phyloP scores from a whole-genome alignment of 2,113 vertebrate genomes.

The Oenanthe oenanthe region DNA sequence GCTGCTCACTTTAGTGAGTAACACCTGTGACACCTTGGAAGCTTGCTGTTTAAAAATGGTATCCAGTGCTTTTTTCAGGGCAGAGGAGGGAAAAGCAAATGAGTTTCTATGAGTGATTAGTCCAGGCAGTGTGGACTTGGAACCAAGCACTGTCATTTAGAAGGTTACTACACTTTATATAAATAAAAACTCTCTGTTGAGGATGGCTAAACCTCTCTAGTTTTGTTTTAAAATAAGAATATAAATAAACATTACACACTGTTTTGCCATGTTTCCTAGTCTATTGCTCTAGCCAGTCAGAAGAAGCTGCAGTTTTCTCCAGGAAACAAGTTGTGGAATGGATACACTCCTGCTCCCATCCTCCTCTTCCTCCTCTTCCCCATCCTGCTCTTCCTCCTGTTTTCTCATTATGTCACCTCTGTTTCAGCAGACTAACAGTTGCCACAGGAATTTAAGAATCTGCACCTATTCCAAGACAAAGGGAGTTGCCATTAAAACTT shows the following conservation, averaged over 20 bases:
- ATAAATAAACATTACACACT: not conserved
- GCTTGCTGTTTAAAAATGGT: fast-evolving
- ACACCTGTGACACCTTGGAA: not conserved
- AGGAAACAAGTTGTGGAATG: not conserved
- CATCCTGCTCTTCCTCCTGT: not conserved
- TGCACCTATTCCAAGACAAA: not conserved
- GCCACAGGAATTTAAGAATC: not conserved
- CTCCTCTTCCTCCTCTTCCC: not conserved
- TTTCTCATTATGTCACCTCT: not conserved
- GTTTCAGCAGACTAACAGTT: not conserved
- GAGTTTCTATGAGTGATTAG: not conserved
- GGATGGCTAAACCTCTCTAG: not conserved
- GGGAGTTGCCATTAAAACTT: not conserved
- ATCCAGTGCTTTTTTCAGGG: not conserved
- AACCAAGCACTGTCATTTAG: fast-evolving
- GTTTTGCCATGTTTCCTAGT: not conserved
- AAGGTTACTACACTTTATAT: not conserved
- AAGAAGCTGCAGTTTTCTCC: not conserved
- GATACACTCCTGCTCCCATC: not conserved
- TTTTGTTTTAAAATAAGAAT: not conserved
- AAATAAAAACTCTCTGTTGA: not conserved
- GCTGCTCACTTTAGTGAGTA: not conserved
- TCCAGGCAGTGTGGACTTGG: not conserved
- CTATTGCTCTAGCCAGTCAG: not conserved
- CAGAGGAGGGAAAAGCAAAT: not conserved